A percentile compares a stretch with the other conserved stretches of the same genome.
phyloP scores from a whole-genome alignment of 2,797 vertebrate species.

The Rousettus madagascariensis region DNA sequence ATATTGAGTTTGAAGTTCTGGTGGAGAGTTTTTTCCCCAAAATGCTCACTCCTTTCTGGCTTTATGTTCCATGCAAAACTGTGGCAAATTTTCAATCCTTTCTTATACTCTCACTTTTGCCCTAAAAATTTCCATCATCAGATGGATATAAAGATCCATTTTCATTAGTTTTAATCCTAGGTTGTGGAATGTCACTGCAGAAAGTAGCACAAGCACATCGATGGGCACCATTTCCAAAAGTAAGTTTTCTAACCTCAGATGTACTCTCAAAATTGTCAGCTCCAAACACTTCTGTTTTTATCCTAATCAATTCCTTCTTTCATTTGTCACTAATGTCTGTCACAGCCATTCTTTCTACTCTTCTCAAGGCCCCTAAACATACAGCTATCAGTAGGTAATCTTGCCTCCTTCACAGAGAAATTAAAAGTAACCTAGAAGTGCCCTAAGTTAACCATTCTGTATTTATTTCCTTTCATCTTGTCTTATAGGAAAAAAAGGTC shows the following conservation, averaged over 20 bases:
- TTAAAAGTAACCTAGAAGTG: neutral
- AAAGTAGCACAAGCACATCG: neutral
- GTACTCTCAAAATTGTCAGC: neutral
- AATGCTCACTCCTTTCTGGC: neutral
- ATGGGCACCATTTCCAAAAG: neutral
- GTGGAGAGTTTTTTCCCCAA: neutral
- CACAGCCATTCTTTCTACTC: neutral
- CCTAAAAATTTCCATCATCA: neutral
- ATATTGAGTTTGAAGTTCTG: neutral
- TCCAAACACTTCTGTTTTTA: neutral
- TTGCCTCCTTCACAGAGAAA: neutral
- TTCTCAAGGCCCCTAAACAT: neutral
- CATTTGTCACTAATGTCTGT: neutral
- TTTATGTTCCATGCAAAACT: neutral
- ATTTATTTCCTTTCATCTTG: neutral
- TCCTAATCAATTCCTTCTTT: neutral
- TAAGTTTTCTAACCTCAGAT: slow-evolving; percentile 1
- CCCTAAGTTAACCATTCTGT: neutral
- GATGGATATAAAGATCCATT: neutral
- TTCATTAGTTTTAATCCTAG: neutral
- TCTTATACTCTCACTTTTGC: neutral
- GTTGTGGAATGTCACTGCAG: neutral
- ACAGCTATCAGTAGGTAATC: neutral
- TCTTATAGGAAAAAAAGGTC: neutral
- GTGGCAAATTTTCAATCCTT: neutral